phyloP scores from a whole-genome alignment of 2,113 vertebrate genomes.

The Periophthalmodon schlosseri region DNA sequence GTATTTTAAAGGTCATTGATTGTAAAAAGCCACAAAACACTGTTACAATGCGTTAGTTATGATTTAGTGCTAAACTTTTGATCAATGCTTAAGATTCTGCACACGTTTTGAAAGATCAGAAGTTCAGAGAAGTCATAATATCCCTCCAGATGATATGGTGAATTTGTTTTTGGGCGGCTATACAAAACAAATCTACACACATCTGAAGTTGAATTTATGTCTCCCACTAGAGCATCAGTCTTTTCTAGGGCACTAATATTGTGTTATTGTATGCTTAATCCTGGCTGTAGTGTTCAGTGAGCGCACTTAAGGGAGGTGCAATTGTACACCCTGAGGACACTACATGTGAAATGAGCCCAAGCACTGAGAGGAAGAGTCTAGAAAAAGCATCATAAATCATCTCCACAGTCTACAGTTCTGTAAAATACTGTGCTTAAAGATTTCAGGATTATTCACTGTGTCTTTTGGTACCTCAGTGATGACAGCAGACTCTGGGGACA shows the following conservation, averaged over 20 bases:
- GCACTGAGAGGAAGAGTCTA: not conserved
- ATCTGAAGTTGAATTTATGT: conserved; percentile 5
- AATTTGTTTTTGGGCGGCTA: not conserved
- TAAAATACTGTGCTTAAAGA: not conserved
- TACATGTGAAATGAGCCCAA: conserved; percentile 35
- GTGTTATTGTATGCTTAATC: conserved; percentile 38
- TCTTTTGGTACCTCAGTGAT: not conserved
- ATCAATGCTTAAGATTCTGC: not conserved
- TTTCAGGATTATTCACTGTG: not conserved
- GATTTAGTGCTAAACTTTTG: not conserved
- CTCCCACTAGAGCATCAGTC: conserved; percentile 12
- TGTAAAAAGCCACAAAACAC: not conserved
- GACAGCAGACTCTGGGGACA: not conserved
- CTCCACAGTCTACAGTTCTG: not conserved
- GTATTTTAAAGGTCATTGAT: conserved; percentile 9
- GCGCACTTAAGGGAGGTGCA: conserved; percentile 18
- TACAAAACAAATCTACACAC: not conserved
- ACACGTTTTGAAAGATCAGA: not conserved
- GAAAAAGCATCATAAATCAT: conserved; percentile 17
- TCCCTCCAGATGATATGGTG: not conserved
- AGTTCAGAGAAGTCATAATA: not conserved
- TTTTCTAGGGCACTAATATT: conserved; percentile 17
- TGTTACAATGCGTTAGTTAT: not conserved
- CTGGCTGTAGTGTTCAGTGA: conserved; percentile 13
- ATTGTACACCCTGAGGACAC: conserved; percentile 32